Conservation (phyloP, 2,888 invertebrate species). For the Watsonalla cultraria region DNA sequence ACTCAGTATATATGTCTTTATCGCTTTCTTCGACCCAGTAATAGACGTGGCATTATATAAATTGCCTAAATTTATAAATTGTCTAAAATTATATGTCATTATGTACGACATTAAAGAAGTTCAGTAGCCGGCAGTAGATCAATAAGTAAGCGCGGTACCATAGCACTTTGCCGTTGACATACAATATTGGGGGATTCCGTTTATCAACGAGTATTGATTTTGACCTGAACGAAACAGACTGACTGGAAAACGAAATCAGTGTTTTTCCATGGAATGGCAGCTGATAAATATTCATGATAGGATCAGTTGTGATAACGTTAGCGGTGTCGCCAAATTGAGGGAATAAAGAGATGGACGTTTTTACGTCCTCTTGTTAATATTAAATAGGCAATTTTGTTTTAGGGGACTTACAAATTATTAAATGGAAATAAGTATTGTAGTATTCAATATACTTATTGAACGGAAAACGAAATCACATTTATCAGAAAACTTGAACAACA, state of each 20-base stretch:
- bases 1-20: too few relatives aligned
- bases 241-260: slow-evolving; percentile 46
- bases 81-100: too few relatives aligned
- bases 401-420: neutral
- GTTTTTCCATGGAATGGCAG: slow-evolving; percentile 46
- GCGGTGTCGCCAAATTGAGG: slow-evolving; percentile 36
- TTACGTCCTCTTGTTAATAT: neutral
- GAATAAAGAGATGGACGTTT: slow-evolving; percentile 6
- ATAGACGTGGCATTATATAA: too few relatives aligned
- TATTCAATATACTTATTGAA: too few relatives aligned
- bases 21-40: too few relatives aligned
- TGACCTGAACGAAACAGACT: slow-evolving; percentile 14
- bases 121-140: too few relatives aligned
- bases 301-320: slow-evolving; percentile 45
- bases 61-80: too few relatives aligned
- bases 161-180: neutral
- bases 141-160: too few relatives aligned
- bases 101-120: too few relatives aligned
- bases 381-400: neutral
- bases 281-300: slow-evolving; percentile 69
- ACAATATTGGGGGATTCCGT: slow-evolving; percentile 10
- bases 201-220: slow-evolving; percentile 37
- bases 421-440: neutral
- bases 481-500: too few relatives aligned
- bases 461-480: too few relatives aligned